phyloP scores from a whole-genome alignment of 1,140 invertebrate species.

The Formica selysi region DNA sequence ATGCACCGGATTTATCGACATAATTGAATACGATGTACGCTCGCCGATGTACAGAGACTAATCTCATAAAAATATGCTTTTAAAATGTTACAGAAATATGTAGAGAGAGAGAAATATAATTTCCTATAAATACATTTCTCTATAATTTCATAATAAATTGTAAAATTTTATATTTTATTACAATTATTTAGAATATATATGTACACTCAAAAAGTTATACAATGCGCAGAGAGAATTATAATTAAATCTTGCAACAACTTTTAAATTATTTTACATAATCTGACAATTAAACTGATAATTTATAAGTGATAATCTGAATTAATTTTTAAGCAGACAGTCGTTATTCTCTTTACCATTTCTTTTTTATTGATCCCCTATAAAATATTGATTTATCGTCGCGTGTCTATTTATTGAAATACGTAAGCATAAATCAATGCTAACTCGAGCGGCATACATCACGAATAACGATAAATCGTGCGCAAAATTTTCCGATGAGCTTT shows the following conservation, averaged over 20 bases:
- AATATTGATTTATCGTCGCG: slow-evolving; percentile 34
- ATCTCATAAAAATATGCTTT: slow-evolving; percentile 38
- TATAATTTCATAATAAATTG: neutral
- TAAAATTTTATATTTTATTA: neutral
- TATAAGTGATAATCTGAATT: slow-evolving; percentile 14
- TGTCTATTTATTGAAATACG: slow-evolving; percentile 59
- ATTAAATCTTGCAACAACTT: slow-evolving; percentile 6
- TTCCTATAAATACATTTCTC: neutral
- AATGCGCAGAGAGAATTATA: slow-evolving; percentile 6
- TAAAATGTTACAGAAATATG: slow-evolving; percentile 1
- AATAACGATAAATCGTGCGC: slow-evolving; percentile 53
- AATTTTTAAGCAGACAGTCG: neutral
- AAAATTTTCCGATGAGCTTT: slow-evolving; percentile 60
- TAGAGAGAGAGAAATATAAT: neutral
- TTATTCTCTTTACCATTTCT: neutral
- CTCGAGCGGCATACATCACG: slow-evolving; percentile 27
- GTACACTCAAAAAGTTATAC: neutral
- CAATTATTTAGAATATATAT: neutral
- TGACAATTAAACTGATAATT: slow-evolving; percentile 20
- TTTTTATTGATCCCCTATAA: neutral
- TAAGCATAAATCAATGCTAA: slow-evolving; percentile 47
- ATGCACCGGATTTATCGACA: slow-evolving; percentile 54
- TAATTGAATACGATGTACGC: slow-evolving; percentile 54
- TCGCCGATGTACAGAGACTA: neutral
- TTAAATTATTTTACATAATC: slow-evolving; percentile 30